Evolutionary conservation across 2,888 invertebrate genomes (phyloP), one percentile per base, ranked within the genome.

Genomic region (Notodonta ziczac): DNA sequence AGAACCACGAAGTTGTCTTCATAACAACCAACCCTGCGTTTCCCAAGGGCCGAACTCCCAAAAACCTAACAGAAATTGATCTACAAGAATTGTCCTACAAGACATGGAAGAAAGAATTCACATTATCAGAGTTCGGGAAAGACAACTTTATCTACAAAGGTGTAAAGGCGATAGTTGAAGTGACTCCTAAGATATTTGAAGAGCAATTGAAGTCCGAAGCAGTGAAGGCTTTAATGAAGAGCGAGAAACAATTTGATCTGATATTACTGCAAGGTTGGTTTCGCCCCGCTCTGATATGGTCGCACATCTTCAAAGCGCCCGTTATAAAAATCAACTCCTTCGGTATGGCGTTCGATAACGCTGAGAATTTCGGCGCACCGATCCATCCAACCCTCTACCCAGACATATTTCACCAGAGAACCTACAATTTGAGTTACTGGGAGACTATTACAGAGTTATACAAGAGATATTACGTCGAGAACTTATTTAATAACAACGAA

Each of bases 341-440:
- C 3, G 77, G 78, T 1, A 57, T 72, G 7, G 13, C 64, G 0
- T 58, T 67, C 4, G 61, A 72, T 35, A 73, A 76, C 53, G 61
- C 76, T 0, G 62, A 67, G 46, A 65, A 60, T 1, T 54, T 78
- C 14, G 83, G 83, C 7, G 69, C 67, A 1, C 70, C 75, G 1
- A 32, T 8, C 0, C 82, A 83, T 66, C 79, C 79, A 0, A 40
- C 80, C 0, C 52, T 77, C 6, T 80, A 78, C 56, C 82, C 82
- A 24, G 51, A 66, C 0, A 0, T 42, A 8, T 13, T 66, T 1
- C 62, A 60, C 7, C 64, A 70, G 40, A 76, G 63, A 64, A 46
- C 78, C 10, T 69, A 77, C 50, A 73, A 72, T 54, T 32, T 72
- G 0, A 66, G 67, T 9, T 5, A 58, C 10, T 72, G 64, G 63